A percentile compares a stretch with the other conserved stretches of the same genome.
Evolutionary conservation across 2,888 invertebrate species (phyloP).

Genomic region (Temnothorax unifasciatus): DNA sequence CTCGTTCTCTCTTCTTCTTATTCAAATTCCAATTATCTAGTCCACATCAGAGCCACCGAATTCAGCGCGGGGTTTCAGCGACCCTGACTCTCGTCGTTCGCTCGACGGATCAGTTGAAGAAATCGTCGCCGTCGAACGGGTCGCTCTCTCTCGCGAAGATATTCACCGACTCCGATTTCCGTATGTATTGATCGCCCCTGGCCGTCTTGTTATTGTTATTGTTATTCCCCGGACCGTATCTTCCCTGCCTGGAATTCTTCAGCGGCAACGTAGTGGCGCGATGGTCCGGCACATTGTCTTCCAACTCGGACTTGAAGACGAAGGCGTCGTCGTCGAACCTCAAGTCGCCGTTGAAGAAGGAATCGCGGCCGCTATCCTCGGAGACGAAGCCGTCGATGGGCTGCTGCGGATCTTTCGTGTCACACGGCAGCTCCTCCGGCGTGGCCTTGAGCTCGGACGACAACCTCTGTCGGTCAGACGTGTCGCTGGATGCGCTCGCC

Average conservation of each 20-base stretch:
- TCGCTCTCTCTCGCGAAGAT: conserved; percentile 95
- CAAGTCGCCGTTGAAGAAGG: conserved; percentile 83
- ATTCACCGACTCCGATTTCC: conserved; percentile 96
- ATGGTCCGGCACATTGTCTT: conserved; percentile 82
- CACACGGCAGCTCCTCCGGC: conserved; percentile 81
- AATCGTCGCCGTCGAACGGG: conserved; percentile 96
- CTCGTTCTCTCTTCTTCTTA: not conserved
- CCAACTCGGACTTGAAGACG: conserved; percentile 82
- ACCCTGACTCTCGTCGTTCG: conserved; percentile 12
- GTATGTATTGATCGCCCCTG: conserved; percentile 89
- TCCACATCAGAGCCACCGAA: conserved; percentile 23
- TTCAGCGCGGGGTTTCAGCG: conserved; percentile 41
- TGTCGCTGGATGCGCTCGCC: conserved; percentile 82
- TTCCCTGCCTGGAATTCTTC: conserved; percentile 76
- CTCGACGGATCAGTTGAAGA: conserved; percentile 88
- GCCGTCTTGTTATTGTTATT: conserved; percentile 83
- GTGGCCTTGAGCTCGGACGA: conserved; percentile 81
- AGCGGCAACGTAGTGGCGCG: conserved; percentile 75
- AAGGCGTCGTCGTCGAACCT: conserved; percentile 83
- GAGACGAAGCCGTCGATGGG: conserved; percentile 76
- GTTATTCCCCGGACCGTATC: conserved; percentile 84
- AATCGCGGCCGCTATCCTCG: conserved; percentile 78
- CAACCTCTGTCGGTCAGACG: conserved; percentile 79
- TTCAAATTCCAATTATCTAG: conserved; percentile 37
- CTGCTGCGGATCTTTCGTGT: conserved; percentile 71